Evolutionary conservation across 1,140 invertebrate species (phyloP), one percentile per base, ranked within the genome.

Genomic region (Atta colombica): DNA sequence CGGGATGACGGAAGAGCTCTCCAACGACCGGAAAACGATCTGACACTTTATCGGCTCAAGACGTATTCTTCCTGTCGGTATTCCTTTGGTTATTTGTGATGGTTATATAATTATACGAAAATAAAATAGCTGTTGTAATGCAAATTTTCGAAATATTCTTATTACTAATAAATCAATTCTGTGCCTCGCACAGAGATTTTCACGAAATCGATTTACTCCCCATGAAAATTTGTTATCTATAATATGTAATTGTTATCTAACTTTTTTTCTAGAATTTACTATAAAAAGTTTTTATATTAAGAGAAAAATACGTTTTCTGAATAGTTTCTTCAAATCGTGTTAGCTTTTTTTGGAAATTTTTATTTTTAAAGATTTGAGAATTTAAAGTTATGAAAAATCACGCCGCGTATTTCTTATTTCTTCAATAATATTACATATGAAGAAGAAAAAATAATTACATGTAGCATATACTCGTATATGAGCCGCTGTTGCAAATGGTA

Each of bases 1-100:
- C 74, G 61, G 35, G 72, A 81, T 53, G 89, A 81, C 87, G 89
- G 90, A 91, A 90, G 87, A 88, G 77, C 77, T 74, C 84, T 87
- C 85, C 89, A 91, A 92, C 86, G 81, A 91, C 88, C 90, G 91
- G 91, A 92, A 92, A 91, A 91, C 91, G 81, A 92, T 92, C 77
- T 75, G 87, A 90, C 87, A 91, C 86, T 91, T 92, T 92, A 92
- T 91, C 80, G 77, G 86, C 18, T 58, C 63, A 31, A 80, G 65
- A 86, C 77, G 51, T 55, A 31, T 71, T 58, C 31, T 87, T 65
- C 45, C 72, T 84, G 58, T 45, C 58, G 18, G 5, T 35, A 6
- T 71, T 72, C 14, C 63, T 18, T 61, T 25, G 28, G n/a, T 16
- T 49, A 45, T 75, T 49, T 21, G 58, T 31, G 25, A 60, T 25